Evolutionary conservation across 2,113 vertebrate species (phyloP).

Genomic region (Phrynocephalus versicolor): DNA sequence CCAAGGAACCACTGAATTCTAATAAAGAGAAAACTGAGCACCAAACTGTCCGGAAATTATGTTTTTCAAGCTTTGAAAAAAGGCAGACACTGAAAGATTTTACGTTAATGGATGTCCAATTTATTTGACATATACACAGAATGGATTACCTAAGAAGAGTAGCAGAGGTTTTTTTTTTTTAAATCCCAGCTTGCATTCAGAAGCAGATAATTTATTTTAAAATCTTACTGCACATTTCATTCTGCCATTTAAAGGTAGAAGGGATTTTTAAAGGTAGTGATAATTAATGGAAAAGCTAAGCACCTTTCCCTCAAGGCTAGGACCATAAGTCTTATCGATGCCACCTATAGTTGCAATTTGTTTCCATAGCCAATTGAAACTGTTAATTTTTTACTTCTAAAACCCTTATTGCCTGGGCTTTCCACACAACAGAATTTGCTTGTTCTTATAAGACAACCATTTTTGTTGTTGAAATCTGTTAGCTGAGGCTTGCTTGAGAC

Average conservation of each 20-base stretch:
- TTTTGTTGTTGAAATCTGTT: not conserved
- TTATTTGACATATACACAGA: not conserved
- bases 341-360: not conserved
- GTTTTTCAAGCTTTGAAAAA: slow-evolving; percentile 33
- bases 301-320: not conserved
- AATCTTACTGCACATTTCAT: not conserved
- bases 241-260: not conserved
- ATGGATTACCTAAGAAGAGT: slow-evolving; percentile 28
- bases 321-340: not conserved
- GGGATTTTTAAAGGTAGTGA: not conserved
- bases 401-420: too few species aligned
- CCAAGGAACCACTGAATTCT: not conserved
- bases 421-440: not conserved
- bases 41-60: not conserved
- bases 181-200: not conserved
- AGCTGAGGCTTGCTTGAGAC: not conserved
- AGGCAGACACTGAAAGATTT: not conserved
- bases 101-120: slow-evolving; percentile 21
- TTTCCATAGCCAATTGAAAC: not conserved
- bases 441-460: not conserved
- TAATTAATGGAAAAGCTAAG: too few species aligned
- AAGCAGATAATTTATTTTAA: not conserved
- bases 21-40: slow-evolving; percentile 16
- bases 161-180: slow-evolving; percentile 15
- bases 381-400: not conserved